Percentiles rank a stretch among this genome's conserved stretches.
Conservation (phyloP, 2,888 invertebrate species). For the Campoplex capitator region DNA sequence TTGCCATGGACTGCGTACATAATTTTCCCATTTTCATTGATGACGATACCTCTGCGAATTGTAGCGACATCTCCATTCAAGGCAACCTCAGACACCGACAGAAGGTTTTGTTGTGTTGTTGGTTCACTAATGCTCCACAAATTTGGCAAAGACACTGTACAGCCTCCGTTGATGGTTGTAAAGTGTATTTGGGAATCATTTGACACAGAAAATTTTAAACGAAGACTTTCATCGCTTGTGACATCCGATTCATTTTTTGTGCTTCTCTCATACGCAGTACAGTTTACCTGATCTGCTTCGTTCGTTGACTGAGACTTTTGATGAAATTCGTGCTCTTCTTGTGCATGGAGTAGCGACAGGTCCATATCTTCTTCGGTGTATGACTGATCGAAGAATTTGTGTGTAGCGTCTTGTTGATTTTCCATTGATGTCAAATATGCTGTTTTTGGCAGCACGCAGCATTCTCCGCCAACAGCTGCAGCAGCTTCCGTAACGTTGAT, state of each 20-base stretch:
- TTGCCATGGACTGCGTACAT: conserved; percentile 12
- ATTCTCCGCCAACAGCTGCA: neutral
- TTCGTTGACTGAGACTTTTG: neutral
- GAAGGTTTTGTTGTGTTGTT: neutral
- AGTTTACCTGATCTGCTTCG: neutral
- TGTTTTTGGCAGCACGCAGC: neutral
- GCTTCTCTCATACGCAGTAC: neutral
- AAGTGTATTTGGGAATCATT: neutral
- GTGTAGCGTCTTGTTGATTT: neutral
- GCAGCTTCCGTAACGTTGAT: neutral
- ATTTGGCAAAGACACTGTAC: neutral
- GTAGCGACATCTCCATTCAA: neutral
- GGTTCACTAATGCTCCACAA: neutral
- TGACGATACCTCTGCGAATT: neutral
- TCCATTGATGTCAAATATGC: neutral
- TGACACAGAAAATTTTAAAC: neutral
- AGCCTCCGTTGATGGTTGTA: neutral
- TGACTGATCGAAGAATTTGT: neutral
- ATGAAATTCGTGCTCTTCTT: too few relatives aligned
- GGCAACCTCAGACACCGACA: conserved; percentile 3
- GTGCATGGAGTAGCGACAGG: neutral
- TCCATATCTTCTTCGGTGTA: neutral
- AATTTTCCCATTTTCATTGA: neutral
- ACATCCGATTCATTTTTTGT: neutral
- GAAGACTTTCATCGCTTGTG: neutral